Base-by-base conservation (phyloP, 2,888 invertebrate species). In the Pyrrhosoma nymphula region DNA sequence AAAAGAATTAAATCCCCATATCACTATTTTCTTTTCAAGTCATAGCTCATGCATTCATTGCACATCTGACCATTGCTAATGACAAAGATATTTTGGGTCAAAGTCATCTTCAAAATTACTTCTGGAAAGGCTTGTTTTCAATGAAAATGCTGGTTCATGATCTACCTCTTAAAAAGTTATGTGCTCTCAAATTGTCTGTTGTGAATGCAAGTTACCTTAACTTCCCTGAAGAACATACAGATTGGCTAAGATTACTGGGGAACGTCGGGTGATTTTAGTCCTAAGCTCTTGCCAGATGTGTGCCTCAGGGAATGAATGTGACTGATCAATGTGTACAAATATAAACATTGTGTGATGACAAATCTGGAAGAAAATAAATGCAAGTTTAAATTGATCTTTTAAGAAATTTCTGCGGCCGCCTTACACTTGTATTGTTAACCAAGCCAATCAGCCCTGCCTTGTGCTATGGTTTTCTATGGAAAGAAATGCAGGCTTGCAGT, bases 261-360 rank as follows among this genome's bases (percentile, higher is more conserved):
- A n/a, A n/a, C n/a, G 4, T 23, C 10, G 14, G 69, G 14, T 82
- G 35, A 47, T 69, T 3, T 12, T n/a, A 69, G 26, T 30, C 20
- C 39, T 23, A 75, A 75, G 82, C 30, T 16, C n/a, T 75, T 47
- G 93, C 69, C 63, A 69, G 20, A 35, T 56, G 56, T 69, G 30
- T 69, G 14, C 14, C 39, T 69, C 93, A 69, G 69, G 93, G 69
- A 93, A 93, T 55, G 26, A 47, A 93, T 93, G 93, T 93, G 93
- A 93, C 75, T 93, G 93, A 93, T 93, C 63, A 69, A 93, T 93
- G 69, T 93, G 93, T 93, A 93, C 93, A 93, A 93, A 93, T 93
- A 16, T 39, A 93, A 93, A 93, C 56, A 23, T 69, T 93, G 93
- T 93, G 93, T 93, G 93, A 93, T 69, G 93, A 93, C 93, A 93